A percentile compares a stretch with the other conserved stretches of the same genome.
Evolutionary conservation across 2,888 invertebrate species (phyloP).

Genomic region (Leptothorax acervorum): DNA sequence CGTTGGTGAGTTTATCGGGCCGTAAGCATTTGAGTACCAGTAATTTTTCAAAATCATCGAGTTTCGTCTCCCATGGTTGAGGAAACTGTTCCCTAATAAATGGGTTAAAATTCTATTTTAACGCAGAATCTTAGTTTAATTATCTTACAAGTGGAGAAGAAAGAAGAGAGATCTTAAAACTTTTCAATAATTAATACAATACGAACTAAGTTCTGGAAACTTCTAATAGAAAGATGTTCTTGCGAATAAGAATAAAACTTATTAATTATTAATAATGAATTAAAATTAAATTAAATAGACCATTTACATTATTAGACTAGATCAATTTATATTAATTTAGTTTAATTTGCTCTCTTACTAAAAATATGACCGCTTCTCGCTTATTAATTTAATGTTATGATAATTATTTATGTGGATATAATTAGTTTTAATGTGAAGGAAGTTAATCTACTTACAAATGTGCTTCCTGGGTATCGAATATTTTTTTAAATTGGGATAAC

Average conservation of each 20-base stretch:
- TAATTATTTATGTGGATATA: not conserved
- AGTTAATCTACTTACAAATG: constrained; percentile 86
- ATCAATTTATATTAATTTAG: not conserved
- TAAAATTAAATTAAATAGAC: not conserved
- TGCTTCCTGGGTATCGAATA: constrained; percentile 90
- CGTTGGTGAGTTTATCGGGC: constrained; percentile 94
- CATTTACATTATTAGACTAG: not conserved
- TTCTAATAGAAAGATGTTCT: not conserved
- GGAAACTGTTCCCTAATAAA: constrained; percentile 89
- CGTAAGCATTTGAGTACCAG: constrained; percentile 92
- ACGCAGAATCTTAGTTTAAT: not conserved
- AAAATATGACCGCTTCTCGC: not conserved
- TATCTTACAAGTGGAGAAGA: not conserved
- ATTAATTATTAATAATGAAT: not conserved
- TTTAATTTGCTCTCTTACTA: not conserved
- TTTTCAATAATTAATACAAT: not conserved
- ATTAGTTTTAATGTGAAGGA: not conserved
- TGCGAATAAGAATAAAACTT: not conserved
- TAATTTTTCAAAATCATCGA: constrained; percentile 92
- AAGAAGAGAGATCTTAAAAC: not conserved
- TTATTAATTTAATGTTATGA: not conserved
- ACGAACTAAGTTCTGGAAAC: not conserved
- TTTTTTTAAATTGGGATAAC: constrained; percentile 87
- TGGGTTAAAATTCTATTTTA: constrained; percentile 62
- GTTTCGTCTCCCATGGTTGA: constrained; percentile 88